Percentiles rank a stretch among this genome's conserved stretches.
These are phyloP conservation scores for Troides helena DNA, from an alignment of 2,888 invertebrate species.

Conservation along the genomic window DNA sequence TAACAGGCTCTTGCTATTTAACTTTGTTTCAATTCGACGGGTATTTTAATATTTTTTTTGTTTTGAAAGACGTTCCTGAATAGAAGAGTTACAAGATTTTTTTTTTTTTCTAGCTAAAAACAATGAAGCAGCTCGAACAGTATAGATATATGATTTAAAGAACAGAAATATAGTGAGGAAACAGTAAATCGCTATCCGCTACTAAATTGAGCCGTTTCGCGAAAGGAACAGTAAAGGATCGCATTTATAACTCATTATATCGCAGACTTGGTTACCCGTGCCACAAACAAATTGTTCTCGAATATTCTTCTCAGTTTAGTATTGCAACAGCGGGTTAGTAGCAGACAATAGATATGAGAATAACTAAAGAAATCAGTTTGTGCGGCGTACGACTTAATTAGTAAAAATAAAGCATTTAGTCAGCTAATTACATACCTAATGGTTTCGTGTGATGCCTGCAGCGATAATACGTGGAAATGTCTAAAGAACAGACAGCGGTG, in stretches of 20 bases:
- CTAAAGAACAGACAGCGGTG: conserved; percentile 1
- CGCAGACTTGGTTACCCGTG: conserved; percentile 3
- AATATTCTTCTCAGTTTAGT: conserved; percentile 16
- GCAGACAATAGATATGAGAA: conserved; percentile 26
- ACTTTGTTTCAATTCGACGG: no score
- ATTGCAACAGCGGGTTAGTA: conserved; percentile 15
- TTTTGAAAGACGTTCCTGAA: neutral
- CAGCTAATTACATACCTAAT: conserved; percentile 26
- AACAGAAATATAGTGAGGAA: neutral
- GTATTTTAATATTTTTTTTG: no score
- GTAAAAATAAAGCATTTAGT: conserved; percentile 28
- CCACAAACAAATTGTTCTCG: conserved; percentile 24
- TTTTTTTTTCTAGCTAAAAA: no score
- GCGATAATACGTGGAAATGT: conserved; percentile 23
- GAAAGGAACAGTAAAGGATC: conserved; percentile 18
- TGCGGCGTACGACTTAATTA: conserved; percentile 28
- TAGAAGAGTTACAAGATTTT: no score
- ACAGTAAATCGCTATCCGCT: neutral
- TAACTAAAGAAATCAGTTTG: conserved; percentile 19
- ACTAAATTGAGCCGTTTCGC: neutral
- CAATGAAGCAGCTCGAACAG: neutral
- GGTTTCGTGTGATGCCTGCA: conserved; percentile 16
- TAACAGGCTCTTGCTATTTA: neutral
- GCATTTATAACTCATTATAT: conserved; percentile 24
- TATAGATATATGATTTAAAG: neutral